phyloP scores from a whole-genome alignment of 2,113 vertebrate species.

The Eidolon helvum region DNA sequence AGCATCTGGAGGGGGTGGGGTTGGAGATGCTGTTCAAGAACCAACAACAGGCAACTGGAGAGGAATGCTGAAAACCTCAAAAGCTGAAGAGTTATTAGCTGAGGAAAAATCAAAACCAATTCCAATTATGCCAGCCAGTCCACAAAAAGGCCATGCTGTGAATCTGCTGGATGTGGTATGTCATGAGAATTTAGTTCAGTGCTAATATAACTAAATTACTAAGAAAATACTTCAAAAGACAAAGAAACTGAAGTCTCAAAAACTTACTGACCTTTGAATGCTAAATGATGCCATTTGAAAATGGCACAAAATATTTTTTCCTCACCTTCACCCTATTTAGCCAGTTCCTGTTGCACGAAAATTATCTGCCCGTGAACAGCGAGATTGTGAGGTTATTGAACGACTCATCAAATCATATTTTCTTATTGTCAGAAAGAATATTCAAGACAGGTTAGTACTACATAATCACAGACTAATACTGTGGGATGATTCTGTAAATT shows the following conservation, averaged over 20 bases:
- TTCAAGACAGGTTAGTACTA: constrained; percentile 94
- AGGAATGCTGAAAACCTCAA: constrained; percentile 94
- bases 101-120: constrained; percentile 85
- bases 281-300: constrained; percentile 30
- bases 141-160: constrained; percentile 93
- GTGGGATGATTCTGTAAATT: not conserved
- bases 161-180: constrained; percentile 97
- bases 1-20: constrained; percentile 59
- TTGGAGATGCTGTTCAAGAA: constrained; percentile 87
- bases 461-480: not conserved
- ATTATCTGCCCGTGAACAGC: constrained; percentile 95
- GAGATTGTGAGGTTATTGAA: constrained; percentile 99
- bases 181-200: constrained; percentile 1
- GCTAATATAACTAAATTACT: not conserved
- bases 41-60: constrained; percentile 93
- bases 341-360: constrained; percentile 98
- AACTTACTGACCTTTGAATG: not conserved
- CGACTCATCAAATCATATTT: constrained; percentile 99
- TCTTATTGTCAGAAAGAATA: constrained; percentile 98
- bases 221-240: not conserved
- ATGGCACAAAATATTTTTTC: not conserved
- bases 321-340: constrained; percentile 73
- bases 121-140: constrained; percentile 84
- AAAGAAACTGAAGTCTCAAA: not conserved
- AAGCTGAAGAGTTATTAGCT: constrained; percentile 82